A percentile compares a stretch with the other conserved stretches of the same genome.
These are phyloP conservation scores for Vultur gryphus DNA, from an alignment of 2,797 vertebrate species.

Conservation along the genomic window DNA sequence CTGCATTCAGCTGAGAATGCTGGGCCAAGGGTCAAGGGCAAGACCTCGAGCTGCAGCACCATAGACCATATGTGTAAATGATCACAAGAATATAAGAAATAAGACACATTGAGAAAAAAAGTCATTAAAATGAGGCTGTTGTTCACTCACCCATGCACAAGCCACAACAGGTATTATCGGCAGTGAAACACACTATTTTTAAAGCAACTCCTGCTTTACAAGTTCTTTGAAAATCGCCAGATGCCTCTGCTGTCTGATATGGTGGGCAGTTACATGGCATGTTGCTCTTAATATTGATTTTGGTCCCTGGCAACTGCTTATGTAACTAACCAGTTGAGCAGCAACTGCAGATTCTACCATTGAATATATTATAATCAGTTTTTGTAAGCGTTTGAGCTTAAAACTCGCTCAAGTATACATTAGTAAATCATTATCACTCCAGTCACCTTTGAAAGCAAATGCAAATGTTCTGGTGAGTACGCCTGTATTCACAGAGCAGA, in stretches of 20 bases:
- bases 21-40: neutral
- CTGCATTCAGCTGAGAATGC: neutral
- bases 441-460: neutral
- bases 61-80: neutral
- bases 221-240: neutral
- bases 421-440: neutral
- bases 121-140: neutral
- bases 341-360: neutral
- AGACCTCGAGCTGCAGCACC: neutral
- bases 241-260: neutral
- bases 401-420: neutral
- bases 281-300: neutral
- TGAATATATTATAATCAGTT: neutral
- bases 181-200: neutral
- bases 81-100: neutral
- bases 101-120: neutral
- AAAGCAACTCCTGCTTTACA: neutral
- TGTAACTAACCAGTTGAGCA: neutral
- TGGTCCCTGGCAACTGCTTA: neutral
- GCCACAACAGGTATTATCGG: neutral
- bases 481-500: neutral
- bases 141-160: neutral
- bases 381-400: neutral
- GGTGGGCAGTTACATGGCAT: neutral
- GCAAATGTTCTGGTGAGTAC: neutral